Evolutionary conservation across 35 echinoderm and acorn worm genomes (phyloP), one percentile per base, ranked within the genome.

Genomic region (Lytechinus pictus): DNA sequence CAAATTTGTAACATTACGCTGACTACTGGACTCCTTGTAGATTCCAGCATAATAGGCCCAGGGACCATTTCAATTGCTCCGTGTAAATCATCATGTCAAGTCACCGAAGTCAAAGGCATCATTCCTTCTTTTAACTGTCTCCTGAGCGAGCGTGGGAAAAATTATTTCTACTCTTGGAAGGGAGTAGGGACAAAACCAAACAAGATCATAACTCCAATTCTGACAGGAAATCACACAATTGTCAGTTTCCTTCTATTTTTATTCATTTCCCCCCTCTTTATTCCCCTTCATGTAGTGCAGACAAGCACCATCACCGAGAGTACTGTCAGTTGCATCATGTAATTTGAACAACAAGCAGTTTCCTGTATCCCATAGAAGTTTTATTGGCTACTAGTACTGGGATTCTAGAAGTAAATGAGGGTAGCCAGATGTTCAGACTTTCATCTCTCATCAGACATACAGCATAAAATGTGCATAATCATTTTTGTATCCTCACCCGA

Each of bases 1-100:
- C 19, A 79, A 79, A 79, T 79, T 79, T 79, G 66, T 79, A 79
- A 79, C 66, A 79, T 79, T 79, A 79, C 66, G 66, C 66, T 79
- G 66, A 79, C 66, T 79, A n/a, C 66, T n/a, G 19, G 66, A 16
- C 66, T 79, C 66, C 66, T 79, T 79, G 66, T 79, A 24, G 66
- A 79, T n/a, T 27, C 66, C 66, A 79, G 19, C 66, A 79, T 79
- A 79, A 79, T 79, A 79, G 14, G 66, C 19, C 66, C 66, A 79
- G 66, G 66, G 66, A 79, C 66, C 66, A 16, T 79, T 79, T 79
- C 16, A 79, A 79, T 79, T 79, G 66, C 66, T 79, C 21, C 16
- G 6, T 79, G 66, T 79, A 79, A 79, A 79, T 79, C 66, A 79
- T 79, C 66, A 79, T 79, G 66, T 79, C 66, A 79, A 79, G 12